These are phyloP conservation scores for Operophtera brumata DNA, from an alignment of 2,888 invertebrate species.

Conservation along the genomic window DNA sequence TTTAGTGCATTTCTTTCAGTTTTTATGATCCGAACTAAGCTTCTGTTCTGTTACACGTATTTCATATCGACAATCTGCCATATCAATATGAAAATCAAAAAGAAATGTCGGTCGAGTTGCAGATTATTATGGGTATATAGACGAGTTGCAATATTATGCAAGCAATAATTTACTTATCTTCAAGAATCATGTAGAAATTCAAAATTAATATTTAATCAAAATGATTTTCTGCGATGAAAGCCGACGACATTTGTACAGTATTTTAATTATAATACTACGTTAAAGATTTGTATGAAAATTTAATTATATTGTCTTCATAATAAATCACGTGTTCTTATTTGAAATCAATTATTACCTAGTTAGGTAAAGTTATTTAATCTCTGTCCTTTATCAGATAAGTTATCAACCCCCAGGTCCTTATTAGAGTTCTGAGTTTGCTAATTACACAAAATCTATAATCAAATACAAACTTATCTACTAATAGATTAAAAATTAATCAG, in stretches of 20 bases:
- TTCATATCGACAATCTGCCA: slow-evolving; percentile 86
- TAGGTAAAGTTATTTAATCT: background rate
- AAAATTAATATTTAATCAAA: slow-evolving; percentile 29
- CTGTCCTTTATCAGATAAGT: slow-evolving; percentile 14
- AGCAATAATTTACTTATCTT: slow-evolving; percentile 30
- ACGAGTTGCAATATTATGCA: slow-evolving; percentile 29
- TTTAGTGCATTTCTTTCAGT: slow-evolving; percentile 72
- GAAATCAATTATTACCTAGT: background rate
- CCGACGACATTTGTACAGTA: slow-evolving; percentile 84
- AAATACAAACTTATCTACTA: background rate
- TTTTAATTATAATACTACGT: slow-evolving; percentile 88
- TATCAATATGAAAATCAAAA: slow-evolving; percentile 81
- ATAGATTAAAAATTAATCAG: too few species aligned
- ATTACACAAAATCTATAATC: background rate
- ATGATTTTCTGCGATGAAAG: slow-evolving; percentile 65
- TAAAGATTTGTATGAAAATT: slow-evolving; percentile 91
- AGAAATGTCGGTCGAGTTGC: slow-evolving; percentile 62
- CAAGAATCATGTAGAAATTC: slow-evolving; percentile 32
- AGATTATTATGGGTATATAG: slow-evolving; percentile 44
- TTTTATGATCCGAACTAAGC: slow-evolving; percentile 51
- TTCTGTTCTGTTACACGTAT: slow-evolving; percentile 64
- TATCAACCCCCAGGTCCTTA: slow-evolving; percentile 17
- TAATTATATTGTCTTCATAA: slow-evolving; percentile 82
- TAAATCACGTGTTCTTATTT: slow-evolving; percentile 57
- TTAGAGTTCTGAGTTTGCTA: background rate